A percentile compares a stretch with the other conserved stretches of the same genome.
Evolutionary conservation across 2,113 vertebrate genomes (phyloP).

Genomic region (Melanerpes aurifrons): DNA sequence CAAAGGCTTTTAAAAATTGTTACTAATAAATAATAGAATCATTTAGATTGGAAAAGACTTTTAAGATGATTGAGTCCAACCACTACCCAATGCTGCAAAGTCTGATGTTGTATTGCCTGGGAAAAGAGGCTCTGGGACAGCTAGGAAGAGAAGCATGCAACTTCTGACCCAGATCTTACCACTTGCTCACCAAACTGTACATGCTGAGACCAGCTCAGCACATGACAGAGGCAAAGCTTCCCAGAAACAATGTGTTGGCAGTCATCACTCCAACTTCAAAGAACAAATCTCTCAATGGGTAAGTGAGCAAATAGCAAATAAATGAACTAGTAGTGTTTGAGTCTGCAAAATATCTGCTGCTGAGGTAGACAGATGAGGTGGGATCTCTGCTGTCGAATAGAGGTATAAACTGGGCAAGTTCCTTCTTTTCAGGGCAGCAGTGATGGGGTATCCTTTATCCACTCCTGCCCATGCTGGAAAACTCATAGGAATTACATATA

Average conservation of each 20-base stretch:
- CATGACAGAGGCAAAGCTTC: background rate
- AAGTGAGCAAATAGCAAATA: background rate
- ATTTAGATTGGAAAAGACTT: no score
- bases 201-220: background rate
- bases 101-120: background rate
- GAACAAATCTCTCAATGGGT: background rate
- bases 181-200: rapidly evolving
- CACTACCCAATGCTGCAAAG: no score
- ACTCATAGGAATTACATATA: background rate
- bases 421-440: background rate
- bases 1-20: background rate
- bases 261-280: background rate
- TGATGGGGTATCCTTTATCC: background rate
- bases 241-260: rapidly evolving
- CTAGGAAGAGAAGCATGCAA: background rate
- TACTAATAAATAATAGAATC: background rate
- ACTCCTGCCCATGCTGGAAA: background rate
- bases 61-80: no score
- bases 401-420: background rate
- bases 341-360: background rate
- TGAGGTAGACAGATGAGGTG: background rate
- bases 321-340: background rate
- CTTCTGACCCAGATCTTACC: background rate
- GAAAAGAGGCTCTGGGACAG: background rate
- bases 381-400: background rate